Percentiles rank a stretch among this genome's conserved stretches.
Evolutionary conservation across 2,888 invertebrate genomes (phyloP).

Genomic region (Pteria penguin): DNA sequence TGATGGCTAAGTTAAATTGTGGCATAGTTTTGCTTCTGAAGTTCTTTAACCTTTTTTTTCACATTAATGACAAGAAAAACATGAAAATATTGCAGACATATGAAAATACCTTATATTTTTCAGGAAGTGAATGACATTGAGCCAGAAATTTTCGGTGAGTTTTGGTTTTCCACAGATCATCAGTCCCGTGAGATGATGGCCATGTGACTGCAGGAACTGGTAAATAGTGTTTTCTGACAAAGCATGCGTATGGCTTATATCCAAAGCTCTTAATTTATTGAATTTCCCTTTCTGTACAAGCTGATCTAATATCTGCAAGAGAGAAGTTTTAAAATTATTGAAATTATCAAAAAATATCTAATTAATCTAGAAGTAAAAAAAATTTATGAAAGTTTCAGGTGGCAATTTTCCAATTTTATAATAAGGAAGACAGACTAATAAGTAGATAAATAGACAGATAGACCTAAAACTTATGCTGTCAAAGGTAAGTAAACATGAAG

Average conservation of each 20-base stretch:
- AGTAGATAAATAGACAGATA: too few relatives aligned
- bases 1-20: too few relatives aligned
- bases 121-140: conserved; percentile 94
- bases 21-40: too few relatives aligned
- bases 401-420: background rate
- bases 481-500: too few relatives aligned
- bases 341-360: background rate
- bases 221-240: conserved; percentile 94
- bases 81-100: background rate
- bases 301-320: conserved; percentile 87
- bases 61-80: background rate
- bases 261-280: conserved; percentile 90
- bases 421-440: too few relatives aligned
- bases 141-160: conserved; percentile 98
- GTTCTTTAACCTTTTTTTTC: too few relatives aligned
- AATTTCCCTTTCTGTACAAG: conserved; percentile 91
- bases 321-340: too few relatives aligned
- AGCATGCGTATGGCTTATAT: conserved; percentile 97
- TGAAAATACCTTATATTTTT: conserved; percentile 90
- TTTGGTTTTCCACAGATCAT: conserved; percentile 97
- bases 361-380: background rate
- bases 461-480: too few relatives aligned
- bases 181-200: conserved; percentile 92
- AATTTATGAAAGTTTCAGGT: background rate
- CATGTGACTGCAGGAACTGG: conserved; percentile 94